A percentile compares a stretch with the other conserved stretches of the same genome.
phyloP scores from a whole-genome alignment of 2,888 invertebrate species.

The Epinotia brunnichana region DNA sequence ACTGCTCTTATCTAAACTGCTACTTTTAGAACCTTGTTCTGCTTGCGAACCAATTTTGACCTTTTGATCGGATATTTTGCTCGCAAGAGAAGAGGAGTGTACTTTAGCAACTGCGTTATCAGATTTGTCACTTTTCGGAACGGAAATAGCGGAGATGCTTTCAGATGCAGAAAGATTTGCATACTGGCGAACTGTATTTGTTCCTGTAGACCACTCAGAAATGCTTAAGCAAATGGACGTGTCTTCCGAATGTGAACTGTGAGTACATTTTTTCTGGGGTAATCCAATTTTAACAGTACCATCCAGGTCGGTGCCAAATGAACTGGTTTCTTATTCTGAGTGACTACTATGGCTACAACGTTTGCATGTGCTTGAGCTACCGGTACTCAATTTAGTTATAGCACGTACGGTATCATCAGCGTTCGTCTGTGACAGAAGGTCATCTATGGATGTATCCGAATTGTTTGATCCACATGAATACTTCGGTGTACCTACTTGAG shows the following conservation, averaged over 20 bases:
- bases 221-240: slow-evolving; percentile 93
- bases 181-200: slow-evolving; percentile 92
- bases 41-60: slow-evolving; percentile 71
- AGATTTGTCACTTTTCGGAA: slow-evolving; percentile 85
- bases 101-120: slow-evolving; percentile 82
- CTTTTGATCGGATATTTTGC: slow-evolving; percentile 82
- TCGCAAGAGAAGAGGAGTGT: slow-evolving; percentile 83
- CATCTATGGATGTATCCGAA: slow-evolving; percentile 86
- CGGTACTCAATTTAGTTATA: slow-evolving; percentile 77
- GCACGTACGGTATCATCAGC: slow-evolving; percentile 84
- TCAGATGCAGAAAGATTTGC: slow-evolving; percentile 89
- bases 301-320: slow-evolving; percentile 90
- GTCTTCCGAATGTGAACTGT: slow-evolving; percentile 93
- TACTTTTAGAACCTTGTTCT: slow-evolving; percentile 84
- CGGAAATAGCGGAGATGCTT: slow-evolving; percentile 85
- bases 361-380: slow-evolving; percentile 82
- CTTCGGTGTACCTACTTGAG: slow-evolving; percentile 72
- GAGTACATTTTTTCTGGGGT: slow-evolving; percentile 91
- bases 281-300: slow-evolving; percentile 91
- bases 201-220: slow-evolving; percentile 95
- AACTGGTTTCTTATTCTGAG: slow-evolving; percentile 89
- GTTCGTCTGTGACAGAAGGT: slow-evolving; percentile 84
- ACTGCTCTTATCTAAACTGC: slow-evolving; percentile 83
- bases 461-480: slow-evolving; percentile 85
- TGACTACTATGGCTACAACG: slow-evolving; percentile 88